Percentiles rank a stretch among this genome's conserved stretches.
These are phyloP conservation scores for Drosophila crucigera DNA, from an alignment of 2,888 invertebrate species.

Conservation along the genomic window DNA sequence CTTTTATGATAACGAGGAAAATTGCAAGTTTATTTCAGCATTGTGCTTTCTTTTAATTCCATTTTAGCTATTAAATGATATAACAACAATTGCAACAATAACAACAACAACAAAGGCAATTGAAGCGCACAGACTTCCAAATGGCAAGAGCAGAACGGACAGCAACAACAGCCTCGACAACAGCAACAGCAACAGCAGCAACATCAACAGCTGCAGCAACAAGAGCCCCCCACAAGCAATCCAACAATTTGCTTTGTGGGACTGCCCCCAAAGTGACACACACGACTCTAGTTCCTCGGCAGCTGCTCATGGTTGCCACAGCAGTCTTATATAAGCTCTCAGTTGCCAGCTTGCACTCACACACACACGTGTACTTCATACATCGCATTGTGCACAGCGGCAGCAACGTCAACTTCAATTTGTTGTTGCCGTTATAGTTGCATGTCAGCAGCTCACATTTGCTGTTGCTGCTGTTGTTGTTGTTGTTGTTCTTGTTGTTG, in stretches of 20 bases:
- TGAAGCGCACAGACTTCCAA: slow-evolving; percentile 40
- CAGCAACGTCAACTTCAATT: slow-evolving; percentile 59
- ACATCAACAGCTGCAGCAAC: slow-evolving; percentile 28
- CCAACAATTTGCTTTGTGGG: slow-evolving; percentile 26
- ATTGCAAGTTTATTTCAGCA: not conserved
- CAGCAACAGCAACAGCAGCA: slow-evolving; percentile 4
- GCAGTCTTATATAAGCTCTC: slow-evolving; percentile 48
- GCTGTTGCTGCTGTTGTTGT: slow-evolving; percentile 18
- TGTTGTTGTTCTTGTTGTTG: slow-evolving; percentile 29
- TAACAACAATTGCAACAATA: slow-evolving; percentile 5
- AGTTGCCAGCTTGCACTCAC: slow-evolving; percentile 20
- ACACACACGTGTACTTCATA: slow-evolving; percentile 54
- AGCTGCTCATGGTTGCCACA: slow-evolving; percentile 28
- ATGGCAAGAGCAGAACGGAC: slow-evolving; percentile 26
- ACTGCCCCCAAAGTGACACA: slow-evolving; percentile 39
- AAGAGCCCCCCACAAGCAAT: slow-evolving; percentile 15
- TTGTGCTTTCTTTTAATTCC: slow-evolving; percentile 29
- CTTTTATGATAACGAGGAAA: slow-evolving; percentile 2
- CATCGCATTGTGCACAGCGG: slow-evolving; percentile 50
- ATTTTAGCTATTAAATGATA: slow-evolving; percentile 18
- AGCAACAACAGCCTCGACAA: slow-evolving; percentile 11
- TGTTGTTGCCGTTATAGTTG: slow-evolving; percentile 44
- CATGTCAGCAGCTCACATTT: slow-evolving; percentile 37
- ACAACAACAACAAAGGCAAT: slow-evolving; percentile 17
- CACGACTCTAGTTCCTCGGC: slow-evolving; percentile 19